These are phyloP conservation scores for Heliangelus exortis DNA, from an alignment of 2,797 vertebrate species.

Conservation along the genomic window DNA sequence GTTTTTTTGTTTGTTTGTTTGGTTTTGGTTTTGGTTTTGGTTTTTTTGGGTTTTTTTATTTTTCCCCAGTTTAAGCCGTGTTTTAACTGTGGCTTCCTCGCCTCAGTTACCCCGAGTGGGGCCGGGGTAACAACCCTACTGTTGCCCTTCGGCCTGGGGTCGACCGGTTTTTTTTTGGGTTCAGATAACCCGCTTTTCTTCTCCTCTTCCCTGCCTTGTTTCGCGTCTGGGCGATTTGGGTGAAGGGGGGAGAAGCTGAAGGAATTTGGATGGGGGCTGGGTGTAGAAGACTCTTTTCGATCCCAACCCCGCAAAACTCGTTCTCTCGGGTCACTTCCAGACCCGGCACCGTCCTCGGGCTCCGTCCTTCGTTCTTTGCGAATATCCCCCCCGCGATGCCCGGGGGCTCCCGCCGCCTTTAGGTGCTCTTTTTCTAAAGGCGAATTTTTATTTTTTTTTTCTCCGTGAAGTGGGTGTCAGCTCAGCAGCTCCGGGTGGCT, in stretches of 20 bases:
- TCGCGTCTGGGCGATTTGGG: neutral
- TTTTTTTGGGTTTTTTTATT: no score
- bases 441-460: neutral
- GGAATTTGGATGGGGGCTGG: neutral
- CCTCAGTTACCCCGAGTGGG: neutral
- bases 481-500: neutral
- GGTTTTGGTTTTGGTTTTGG: no score
- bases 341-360: neutral
- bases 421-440: neutral
- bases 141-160: neutral
- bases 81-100: neutral
- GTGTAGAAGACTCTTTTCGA: neutral
- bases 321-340: neutral
- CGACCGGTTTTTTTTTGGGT: neutral
- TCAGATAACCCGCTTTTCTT: neutral
- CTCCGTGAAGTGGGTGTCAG: neutral
- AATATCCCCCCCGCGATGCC: neutral
- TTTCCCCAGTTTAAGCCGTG: fast-evolving
- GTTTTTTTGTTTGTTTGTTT: no score
- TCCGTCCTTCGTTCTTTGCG: neutral
- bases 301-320: neutral
- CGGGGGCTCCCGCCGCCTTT: neutral
- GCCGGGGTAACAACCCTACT: neutral
- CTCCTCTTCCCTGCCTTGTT: neutral
- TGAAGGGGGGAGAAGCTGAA: neutral